Evolutionary conservation across 2,797 vertebrate species (phyloP).

Genomic region (Coreius guichenoti): DNA sequence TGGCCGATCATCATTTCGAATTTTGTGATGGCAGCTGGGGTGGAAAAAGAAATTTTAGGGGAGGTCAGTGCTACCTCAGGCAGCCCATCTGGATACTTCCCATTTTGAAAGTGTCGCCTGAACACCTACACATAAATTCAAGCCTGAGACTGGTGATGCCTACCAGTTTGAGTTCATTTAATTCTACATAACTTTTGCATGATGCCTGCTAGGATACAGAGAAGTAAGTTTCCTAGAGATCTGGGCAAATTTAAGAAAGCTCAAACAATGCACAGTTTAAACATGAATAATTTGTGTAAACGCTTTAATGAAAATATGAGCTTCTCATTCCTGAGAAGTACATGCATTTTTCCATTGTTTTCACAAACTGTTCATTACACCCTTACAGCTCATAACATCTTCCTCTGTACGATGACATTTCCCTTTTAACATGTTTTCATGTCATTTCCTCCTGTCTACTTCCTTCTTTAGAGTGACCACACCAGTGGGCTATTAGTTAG

Average conservation of each 20-base stretch:
- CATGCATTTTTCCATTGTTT: background rate
- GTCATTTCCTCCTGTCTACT: background rate
- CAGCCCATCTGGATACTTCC: background rate
- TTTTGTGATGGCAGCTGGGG: background rate
- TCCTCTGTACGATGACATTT: background rate
- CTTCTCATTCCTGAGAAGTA: background rate
- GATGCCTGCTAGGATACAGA: background rate
- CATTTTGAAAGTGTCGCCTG: background rate
- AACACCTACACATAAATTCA: background rate
- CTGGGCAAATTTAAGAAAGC: background rate
- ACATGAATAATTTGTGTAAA: background rate
- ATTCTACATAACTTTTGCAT: background rate
- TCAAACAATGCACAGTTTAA: background rate
- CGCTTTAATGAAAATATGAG: background rate
- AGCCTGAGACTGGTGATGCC: background rate
- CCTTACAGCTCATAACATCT: constrained; percentile 46
- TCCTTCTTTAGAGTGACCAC: background rate
- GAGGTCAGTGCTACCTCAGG: background rate
- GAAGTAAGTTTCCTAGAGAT: background rate
- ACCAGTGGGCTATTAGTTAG: background rate
- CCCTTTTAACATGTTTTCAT: constrained; percentile 34
- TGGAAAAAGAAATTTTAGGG: background rate
- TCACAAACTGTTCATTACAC: constrained; percentile 33
- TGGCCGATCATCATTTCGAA: background rate
- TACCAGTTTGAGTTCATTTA: background rate